These are phyloP conservation scores for Philopotamus ludificatus DNA, from an alignment of 1,140 invertebrate genomes.

Conservation along the genomic window DNA sequence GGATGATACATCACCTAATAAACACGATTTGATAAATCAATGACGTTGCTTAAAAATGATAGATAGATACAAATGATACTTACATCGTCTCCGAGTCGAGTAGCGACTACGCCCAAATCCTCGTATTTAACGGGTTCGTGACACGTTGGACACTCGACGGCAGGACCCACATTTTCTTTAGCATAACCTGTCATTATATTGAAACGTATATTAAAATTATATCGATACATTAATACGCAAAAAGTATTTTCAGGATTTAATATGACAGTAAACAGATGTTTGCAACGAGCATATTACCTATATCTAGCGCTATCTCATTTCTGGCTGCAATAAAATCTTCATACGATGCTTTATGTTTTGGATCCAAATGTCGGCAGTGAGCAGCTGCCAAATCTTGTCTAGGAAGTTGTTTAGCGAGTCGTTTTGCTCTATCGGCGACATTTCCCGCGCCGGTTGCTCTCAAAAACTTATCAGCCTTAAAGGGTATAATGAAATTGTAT, in stretches of 20 bases:
- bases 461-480: conserved; percentile 60
- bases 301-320: conserved; percentile 93
- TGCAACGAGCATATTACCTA: conserved; percentile 65
- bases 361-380: conserved; percentile 84
- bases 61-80: no score
- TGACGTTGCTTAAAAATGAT: no score
- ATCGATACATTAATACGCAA: not conserved
- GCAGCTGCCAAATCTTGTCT: conserved; percentile 90
- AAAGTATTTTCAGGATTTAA: no score
- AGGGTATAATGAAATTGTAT: conserved; percentile 38
- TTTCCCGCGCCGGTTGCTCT: conserved; percentile 43
- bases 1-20: conserved; percentile 76
- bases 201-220: not conserved
- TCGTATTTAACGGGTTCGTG: conserved; percentile 61
- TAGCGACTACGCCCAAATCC: conserved; percentile 69
- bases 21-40: not conserved
- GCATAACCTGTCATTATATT: conserved; percentile 30
- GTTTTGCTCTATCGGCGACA: conserved; percentile 48
- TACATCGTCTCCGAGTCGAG: conserved; percentile 60
- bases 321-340: conserved; percentile 88
- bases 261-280: no score
- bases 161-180: conserved; percentile 28
- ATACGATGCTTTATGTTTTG: conserved; percentile 72
- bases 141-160: conserved; percentile 65
- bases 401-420: conserved; percentile 83